Evolutionary conservation across 2,113 vertebrate genomes (phyloP), one percentile per base, ranked within the genome.

Genomic region (Carassius gibelio): DNA sequence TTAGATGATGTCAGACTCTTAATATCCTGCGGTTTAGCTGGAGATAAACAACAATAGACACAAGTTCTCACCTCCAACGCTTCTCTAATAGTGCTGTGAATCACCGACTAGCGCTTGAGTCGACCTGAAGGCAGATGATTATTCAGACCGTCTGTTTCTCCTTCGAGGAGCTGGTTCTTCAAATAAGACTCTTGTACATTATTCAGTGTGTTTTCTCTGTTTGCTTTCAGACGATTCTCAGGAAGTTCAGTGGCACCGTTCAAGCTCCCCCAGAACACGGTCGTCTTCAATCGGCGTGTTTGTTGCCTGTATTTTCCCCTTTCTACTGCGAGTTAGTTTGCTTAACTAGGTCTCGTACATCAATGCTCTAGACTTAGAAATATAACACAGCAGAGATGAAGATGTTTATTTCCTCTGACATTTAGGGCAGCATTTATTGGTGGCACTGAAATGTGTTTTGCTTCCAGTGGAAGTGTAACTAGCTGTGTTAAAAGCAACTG

Each of bases 391-490:
- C 30, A 30, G 30, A 30, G 30, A 30, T 30, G 30, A 30, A 26
- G 71, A 75, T 21, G 5, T 62, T 77, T 50, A n/a, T 17, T 69
- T 55, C 5, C 72, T 45, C 45, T 69, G 57, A n/a, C 10, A 62
- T 86, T 82, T 50, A 30, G 38, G 64, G 74, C 68, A 80, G 76
- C 71, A 85, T 72, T 75, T 88, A 86, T 83, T 55, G 26, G 75
- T 75, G 81, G 77, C 75, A 78, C 85, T 88, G 82, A 83, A 74
- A 78, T 89, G 76, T 45, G 55, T 62, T 81, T 87, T 89, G 57
- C 89, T 90, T 90, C 88, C 89, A 89, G 87, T 91, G 90, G 90
- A 91, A 90, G 90, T 75, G 59, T 9, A 75, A 57, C 83, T 84
- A 88, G 85, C 86, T 89, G 82, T 85, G 83, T 87, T 75, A 59